Conservation (phyloP, 2,888 invertebrate genomes). For the Eupithecia dodoneata region DNA sequence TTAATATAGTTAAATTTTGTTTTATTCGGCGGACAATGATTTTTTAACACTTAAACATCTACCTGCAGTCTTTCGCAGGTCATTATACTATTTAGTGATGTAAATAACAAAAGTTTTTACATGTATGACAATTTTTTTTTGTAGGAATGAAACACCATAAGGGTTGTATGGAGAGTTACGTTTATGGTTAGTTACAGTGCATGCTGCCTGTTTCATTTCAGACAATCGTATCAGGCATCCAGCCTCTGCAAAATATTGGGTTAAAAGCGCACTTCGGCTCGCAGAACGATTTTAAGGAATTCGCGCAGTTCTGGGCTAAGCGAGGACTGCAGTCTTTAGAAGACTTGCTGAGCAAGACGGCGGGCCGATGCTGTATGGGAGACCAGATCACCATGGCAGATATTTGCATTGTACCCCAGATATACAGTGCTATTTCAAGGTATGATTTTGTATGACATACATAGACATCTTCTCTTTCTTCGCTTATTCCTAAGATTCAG, state of each 20-base stretch:
- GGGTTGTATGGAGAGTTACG: too few species aligned
- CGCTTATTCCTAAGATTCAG: too few species aligned
- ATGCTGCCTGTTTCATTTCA: slow-evolving; percentile 48
- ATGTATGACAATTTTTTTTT: too few species aligned
- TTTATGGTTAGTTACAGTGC: too few species aligned
- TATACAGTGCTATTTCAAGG: slow-evolving; percentile 84
- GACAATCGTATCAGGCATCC: slow-evolving; percentile 86
- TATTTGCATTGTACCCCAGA: slow-evolving; percentile 86
- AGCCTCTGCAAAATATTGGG: slow-evolving; percentile 87
- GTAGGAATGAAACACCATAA: too few species aligned
- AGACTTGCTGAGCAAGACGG: slow-evolving; percentile 67
- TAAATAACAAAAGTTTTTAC: too few species aligned
- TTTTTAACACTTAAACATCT: too few species aligned
- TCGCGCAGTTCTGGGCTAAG: slow-evolving; percentile 80
- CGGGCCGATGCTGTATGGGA: slow-evolving; percentile 85
- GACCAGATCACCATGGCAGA: slow-evolving; percentile 87
- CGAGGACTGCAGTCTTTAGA: slow-evolving; percentile 85
- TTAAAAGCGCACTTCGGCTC: slow-evolving; percentile 71
- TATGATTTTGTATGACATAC: slow-evolving; percentile 44
- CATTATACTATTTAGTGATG: too few species aligned
- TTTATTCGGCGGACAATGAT: neutral
- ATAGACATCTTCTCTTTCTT: too few species aligned
- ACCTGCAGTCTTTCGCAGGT: too few species aligned
- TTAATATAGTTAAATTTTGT: neutral
- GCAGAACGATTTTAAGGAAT: slow-evolving; percentile 71